A percentile compares a stretch with the other conserved stretches of the same genome.
Conservation (phyloP, 2,888 invertebrate genomes). For the Scaptomyza caliginosa region DNA sequence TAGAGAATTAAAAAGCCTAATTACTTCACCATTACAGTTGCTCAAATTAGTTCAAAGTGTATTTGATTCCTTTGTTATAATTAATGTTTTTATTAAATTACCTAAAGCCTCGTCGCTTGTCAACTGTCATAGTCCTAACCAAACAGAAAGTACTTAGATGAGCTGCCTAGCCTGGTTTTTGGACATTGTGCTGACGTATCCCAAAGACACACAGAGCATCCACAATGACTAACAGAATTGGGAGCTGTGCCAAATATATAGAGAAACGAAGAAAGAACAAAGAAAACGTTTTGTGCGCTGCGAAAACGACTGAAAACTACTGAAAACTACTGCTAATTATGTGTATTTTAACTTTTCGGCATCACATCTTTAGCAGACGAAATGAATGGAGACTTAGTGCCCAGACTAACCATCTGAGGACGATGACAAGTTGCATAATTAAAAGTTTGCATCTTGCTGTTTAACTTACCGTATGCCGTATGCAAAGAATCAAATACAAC, state of each 20-base stretch:
- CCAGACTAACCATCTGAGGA: conserved; percentile 22
- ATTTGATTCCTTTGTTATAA: conserved; percentile 26
- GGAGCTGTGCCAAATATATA: conserved; percentile 25
- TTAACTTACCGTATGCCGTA: conserved; percentile 71
- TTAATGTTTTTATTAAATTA: conserved; percentile 74
- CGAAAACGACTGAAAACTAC: conserved; percentile 58
- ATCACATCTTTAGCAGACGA: conserved; percentile 50
- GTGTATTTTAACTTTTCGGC: conserved; percentile 77
- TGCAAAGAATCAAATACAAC: conserved; percentile 67
- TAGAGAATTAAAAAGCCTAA: neutral
- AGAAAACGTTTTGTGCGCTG: conserved; percentile 24
- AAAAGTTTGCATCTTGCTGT: conserved; percentile 77
- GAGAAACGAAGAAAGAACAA: conserved; percentile 8
- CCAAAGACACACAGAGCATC: conserved; percentile 45
- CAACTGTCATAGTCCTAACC: conserved; percentile 49
- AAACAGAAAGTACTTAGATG: conserved; percentile 48
- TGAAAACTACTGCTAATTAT: conserved; percentile 74
- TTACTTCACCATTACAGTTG: neutral
- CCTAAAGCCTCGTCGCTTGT: conserved; percentile 31
- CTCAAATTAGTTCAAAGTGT: conserved; percentile 11
- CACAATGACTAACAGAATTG: conserved; percentile 37
- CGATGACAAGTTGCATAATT: conserved; percentile 74
- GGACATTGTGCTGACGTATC: conserved; percentile 30
- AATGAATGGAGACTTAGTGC: conserved; percentile 42
- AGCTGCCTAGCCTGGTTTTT: conserved; percentile 58